Conservation (phyloP, 2,797 vertebrate species). For the Pangasius krempfi region DNA sequence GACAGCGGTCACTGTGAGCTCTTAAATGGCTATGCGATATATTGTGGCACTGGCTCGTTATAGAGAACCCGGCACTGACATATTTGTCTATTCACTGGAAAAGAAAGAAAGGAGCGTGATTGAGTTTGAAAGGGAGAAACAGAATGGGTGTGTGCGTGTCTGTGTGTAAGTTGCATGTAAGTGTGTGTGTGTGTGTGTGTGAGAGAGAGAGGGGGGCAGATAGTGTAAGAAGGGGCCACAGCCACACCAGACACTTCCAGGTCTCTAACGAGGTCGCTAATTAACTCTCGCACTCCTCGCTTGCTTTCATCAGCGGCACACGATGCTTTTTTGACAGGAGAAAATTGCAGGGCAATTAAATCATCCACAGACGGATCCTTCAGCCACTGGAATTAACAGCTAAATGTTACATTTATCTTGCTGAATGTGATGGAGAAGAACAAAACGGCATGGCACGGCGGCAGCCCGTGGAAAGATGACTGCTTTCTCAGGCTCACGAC, state of each 20-base stretch:
- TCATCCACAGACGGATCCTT: constrained; percentile 80
- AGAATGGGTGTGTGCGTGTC: constrained; percentile 7
- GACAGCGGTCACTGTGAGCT: background rate
- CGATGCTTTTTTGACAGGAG: constrained; percentile 81
- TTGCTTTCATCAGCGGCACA: constrained; percentile 74
- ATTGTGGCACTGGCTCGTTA: background rate
- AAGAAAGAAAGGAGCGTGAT: constrained; percentile 24
- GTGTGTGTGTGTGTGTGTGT: constrained; percentile 18
- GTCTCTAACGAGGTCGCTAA: constrained; percentile 84
- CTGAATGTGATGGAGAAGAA: constrained; percentile 66
- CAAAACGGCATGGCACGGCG: constrained; percentile 38
- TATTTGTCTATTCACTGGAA: constrained; percentile 12
- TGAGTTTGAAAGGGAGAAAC: background rate
- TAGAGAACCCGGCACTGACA: background rate
- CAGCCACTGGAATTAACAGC: constrained; percentile 78
- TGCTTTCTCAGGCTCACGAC: constrained; percentile 54
- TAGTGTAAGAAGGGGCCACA: constrained; percentile 60
- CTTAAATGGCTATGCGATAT: background rate
- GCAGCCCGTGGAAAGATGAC: constrained; percentile 49
- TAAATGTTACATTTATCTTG: constrained; percentile 77
- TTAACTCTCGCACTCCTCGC: constrained; percentile 81
- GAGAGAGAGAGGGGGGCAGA: background rate
- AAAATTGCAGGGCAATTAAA: constrained; percentile 85
- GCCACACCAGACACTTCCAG: constrained; percentile 74
- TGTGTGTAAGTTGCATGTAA: background rate